A percentile compares a stretch with the other conserved stretches of the same genome.
phyloP scores from a whole-genome alignment of 2,888 invertebrate species.

The Mythimna loreyi region DNA sequence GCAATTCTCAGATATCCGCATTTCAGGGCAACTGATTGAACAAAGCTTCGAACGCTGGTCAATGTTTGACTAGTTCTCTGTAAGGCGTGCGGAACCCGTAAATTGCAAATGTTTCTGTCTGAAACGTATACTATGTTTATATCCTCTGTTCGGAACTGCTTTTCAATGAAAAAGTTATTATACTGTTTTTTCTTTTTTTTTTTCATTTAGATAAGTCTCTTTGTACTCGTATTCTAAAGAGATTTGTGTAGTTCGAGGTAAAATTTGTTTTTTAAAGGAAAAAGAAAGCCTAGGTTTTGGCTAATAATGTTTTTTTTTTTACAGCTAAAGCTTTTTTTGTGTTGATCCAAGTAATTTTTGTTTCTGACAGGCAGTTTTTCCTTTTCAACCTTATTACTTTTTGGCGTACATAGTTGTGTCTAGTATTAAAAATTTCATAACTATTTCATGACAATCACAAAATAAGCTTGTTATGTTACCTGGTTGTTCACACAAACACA shows the following conservation, averaged over 20 bases:
- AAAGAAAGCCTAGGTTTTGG: too few relatives aligned
- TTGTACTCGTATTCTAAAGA: not conserved
- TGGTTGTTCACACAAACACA: too few relatives aligned
- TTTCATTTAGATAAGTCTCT: not conserved
- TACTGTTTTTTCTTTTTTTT: not conserved
- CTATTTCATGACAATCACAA: too few relatives aligned
- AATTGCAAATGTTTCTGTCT: not conserved
- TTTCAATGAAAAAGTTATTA: not conserved
- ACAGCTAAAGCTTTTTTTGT: too few relatives aligned
- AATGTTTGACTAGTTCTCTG: slow-evolving; percentile 26
- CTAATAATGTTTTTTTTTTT: too few relatives aligned
- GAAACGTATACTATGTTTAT: not conserved
- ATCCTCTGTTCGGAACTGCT: not conserved
- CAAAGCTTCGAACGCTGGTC: slow-evolving; percentile 32
- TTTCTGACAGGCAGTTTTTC: too few relatives aligned
- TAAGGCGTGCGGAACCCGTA: not conserved
- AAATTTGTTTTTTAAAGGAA: too few relatives aligned
- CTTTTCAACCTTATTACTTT: too few relatives aligned
- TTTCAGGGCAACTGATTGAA: slow-evolving; percentile 19
- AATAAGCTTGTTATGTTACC: too few relatives aligned
- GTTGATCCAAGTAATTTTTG: too few relatives aligned
- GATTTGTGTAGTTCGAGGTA: not conserved
- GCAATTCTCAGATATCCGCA: slow-evolving; percentile 1
- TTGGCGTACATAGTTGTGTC: too few relatives aligned
- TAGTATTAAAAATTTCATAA: too few relatives aligned